phyloP scores from a whole-genome alignment of 2,797 vertebrate genomes.

The Rhadinocentrus ornatus region DNA sequence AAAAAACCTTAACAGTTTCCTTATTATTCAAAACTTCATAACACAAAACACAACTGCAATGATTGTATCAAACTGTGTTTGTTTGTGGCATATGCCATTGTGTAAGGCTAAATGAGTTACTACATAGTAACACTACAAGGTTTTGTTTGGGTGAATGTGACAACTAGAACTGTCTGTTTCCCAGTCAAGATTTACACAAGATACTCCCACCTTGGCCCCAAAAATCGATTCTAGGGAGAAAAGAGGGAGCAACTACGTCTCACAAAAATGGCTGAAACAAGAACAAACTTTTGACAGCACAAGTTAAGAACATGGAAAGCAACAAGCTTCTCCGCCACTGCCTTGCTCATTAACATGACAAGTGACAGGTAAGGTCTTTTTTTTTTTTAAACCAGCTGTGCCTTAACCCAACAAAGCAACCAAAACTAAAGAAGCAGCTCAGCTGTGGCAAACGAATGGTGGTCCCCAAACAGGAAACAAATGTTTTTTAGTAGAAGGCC shows the following conservation, averaged over 20 bases:
- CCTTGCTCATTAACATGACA: neutral
- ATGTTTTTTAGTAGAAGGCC: neutral
- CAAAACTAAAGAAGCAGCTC: neutral
- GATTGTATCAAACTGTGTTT: neutral
- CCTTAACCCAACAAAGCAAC: neutral
- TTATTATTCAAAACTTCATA: slow-evolving; percentile 2
- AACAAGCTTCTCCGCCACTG: neutral
- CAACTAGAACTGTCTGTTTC: neutral
- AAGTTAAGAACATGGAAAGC: neutral
- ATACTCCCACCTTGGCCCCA: neutral
- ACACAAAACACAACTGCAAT: neutral
- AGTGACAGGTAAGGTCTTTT: neutral
- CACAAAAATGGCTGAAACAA: neutral
- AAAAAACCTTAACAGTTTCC: neutral
- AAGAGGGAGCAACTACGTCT: neutral
- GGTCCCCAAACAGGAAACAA: neutral
- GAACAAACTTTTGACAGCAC: neutral
- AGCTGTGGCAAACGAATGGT: neutral
- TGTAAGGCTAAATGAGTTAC: neutral
- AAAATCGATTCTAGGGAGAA: neutral
- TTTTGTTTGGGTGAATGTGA: neutral
- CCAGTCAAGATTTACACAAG: neutral
- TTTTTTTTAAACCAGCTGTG: neutral
- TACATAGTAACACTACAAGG: neutral
- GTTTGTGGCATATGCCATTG: neutral